Conservation (phyloP, 2,797 vertebrate genomes). For the Thaleichthys pacificus region DNA sequence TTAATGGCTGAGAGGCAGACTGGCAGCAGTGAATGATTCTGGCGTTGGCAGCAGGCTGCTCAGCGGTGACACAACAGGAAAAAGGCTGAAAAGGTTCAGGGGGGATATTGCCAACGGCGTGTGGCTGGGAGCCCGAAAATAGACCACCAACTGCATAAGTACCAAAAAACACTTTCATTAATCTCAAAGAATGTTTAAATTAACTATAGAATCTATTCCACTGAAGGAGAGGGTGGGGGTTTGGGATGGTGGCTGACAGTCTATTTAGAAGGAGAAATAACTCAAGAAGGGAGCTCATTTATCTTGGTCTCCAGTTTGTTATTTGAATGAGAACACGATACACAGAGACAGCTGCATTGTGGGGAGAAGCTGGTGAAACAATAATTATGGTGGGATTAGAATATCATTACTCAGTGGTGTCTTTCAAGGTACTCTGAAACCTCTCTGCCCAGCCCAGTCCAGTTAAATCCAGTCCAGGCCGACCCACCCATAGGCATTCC, state of each 20-base stretch:
- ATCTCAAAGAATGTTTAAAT: slow-evolving; percentile 80
- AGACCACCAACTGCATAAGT: slow-evolving; percentile 67
- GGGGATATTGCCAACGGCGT: slow-evolving; percentile 62
- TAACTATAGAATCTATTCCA: slow-evolving; percentile 69
- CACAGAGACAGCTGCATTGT: slow-evolving; percentile 51
- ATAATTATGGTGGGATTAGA: slow-evolving; percentile 59
- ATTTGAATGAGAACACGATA: slow-evolving; percentile 67
- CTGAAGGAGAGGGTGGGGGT: slow-evolving; percentile 50
- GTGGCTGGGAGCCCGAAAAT: slow-evolving; percentile 65
- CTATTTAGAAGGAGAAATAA: slow-evolving; percentile 78
- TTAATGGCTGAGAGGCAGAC: slow-evolving; percentile 36
- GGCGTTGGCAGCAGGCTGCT: slow-evolving; percentile 40
- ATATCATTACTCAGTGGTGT: slow-evolving; percentile 58
- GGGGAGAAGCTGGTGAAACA: slow-evolving; percentile 62
- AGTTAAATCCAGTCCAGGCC: neutral
- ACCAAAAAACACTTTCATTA: slow-evolving; percentile 73
- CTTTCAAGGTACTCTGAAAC: slow-evolving; percentile 56
- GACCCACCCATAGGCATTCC: neutral
- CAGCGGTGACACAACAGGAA: slow-evolving; percentile 59
- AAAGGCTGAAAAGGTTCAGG: slow-evolving; percentile 46
- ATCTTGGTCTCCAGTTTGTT: slow-evolving; percentile 74
- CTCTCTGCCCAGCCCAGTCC: slow-evolving; percentile 11
- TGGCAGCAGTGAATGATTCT: slow-evolving; percentile 31
- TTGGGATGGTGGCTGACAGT: slow-evolving; percentile 59
- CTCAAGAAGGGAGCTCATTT: slow-evolving; percentile 72